Base-by-base conservation (phyloP, 2,113 vertebrate species). In the Arizona elegans region DNA sequence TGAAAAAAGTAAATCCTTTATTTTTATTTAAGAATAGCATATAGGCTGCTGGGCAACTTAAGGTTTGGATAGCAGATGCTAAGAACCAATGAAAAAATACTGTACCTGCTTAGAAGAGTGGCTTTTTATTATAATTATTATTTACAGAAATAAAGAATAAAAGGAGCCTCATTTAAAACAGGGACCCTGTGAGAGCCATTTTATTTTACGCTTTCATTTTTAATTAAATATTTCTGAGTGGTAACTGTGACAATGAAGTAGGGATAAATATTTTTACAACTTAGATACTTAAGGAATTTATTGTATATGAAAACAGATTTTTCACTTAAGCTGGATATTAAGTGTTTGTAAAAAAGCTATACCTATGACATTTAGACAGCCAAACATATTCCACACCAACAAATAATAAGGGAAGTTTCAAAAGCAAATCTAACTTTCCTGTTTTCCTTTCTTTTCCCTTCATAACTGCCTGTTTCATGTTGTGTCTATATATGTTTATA, bases 271-370 rank as follows among this genome's bases (percentile, higher is more conserved):
- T 55, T 87, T 95, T 87, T 94, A 38, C 93, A 92, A 50, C 59
- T 93, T 81, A 94, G 86, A 50, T 89, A 50, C 47, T 95, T 94
- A 87, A 85, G 90, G 88, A 90, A 65, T 29, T 89, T 90, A 47
- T 88, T 89, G 90, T 86, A 94, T 96, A 75, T 38, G 58, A 53
- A 53, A 89, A 89, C 92, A 94, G 92, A 50, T 88, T 94, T 95
- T 90, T 96, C 96, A 97, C 95, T 97, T 97, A 96, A 97, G 96
- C 96, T 96, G 96, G 96, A 96, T 33, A 96, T 96, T 94, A 96
- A 95, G 96, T 96, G 95, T 96, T 94, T 33, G 92, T 93, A 87
- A 92, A 97, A 70, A 93, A 88, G 85, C 52, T 62, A 54, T 87
- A 43, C 52, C 91, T 96, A 95, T 95, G 92, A 93, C 95, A 86